phyloP scores from a whole-genome alignment of 2,888 invertebrate genomes.

The Phania funesta region DNA sequence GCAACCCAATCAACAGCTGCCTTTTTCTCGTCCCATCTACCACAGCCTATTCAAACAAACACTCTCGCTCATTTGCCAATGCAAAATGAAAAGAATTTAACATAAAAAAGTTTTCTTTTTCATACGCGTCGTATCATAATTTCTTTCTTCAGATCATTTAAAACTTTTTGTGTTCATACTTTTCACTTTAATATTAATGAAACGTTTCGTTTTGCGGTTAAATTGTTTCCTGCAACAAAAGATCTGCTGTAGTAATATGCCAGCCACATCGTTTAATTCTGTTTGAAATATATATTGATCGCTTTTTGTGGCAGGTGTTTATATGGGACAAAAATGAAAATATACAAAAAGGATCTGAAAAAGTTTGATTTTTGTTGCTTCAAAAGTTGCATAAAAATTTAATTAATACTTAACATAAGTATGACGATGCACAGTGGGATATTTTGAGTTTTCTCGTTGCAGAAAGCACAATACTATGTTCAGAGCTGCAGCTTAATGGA shows the following conservation, averaged over 20 bases:
- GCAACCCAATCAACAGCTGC: slow-evolving; percentile 62
- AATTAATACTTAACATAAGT: slow-evolving; percentile 62
- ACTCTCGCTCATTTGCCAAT: not conserved
- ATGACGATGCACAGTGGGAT: slow-evolving; percentile 42
- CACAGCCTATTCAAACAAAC: slow-evolving; percentile 1
- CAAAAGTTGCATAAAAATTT: slow-evolving; percentile 47
- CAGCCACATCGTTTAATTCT: slow-evolving; percentile 61
- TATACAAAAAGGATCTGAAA: slow-evolving; percentile 2
- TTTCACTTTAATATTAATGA: slow-evolving; percentile 12
- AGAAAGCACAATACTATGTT: too few relatives aligned
- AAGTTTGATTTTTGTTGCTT: slow-evolving; percentile 48
- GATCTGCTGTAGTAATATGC: slow-evolving; percentile 17
- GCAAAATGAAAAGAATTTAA: slow-evolving; percentile 11
- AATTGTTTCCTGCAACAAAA: slow-evolving; percentile 45
- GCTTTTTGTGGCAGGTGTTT: slow-evolving; percentile 57
- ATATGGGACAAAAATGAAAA: not conserved
- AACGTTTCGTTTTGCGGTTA: slow-evolving; percentile 36
- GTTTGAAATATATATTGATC: slow-evolving; percentile 33
- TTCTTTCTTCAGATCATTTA: slow-evolving; percentile 34
- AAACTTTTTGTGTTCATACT: not conserved
- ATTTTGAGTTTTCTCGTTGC: too few relatives aligned
- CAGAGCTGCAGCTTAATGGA: too few relatives aligned
- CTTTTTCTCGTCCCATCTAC: slow-evolving; percentile 1
- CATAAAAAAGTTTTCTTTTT: slow-evolving; percentile 1
- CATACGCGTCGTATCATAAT: slow-evolving; percentile 23